Conservation (phyloP, 2,888 invertebrate genomes). For the Ceratothoa steindachneri region DNA sequence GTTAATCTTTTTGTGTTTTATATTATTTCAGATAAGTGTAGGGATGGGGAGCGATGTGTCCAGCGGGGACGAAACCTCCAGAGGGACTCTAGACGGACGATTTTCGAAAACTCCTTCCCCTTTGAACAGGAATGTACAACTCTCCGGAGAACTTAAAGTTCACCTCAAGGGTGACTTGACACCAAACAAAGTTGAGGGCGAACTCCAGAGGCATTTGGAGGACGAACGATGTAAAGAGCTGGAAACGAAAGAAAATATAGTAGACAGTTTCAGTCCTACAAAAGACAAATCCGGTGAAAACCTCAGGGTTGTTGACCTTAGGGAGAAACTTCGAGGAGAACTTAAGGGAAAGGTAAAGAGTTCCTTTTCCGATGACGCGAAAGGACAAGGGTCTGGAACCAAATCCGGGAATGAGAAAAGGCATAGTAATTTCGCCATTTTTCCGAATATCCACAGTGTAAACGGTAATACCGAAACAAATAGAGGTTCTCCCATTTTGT, state of each 20-base stretch:
- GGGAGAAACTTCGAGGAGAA: background rate
- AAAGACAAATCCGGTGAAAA: background rate
- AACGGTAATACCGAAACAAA: background rate
- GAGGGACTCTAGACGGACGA: background rate
- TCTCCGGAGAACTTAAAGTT: background rate
- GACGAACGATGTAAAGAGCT: background rate
- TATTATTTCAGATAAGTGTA: slow-evolving; percentile 7
- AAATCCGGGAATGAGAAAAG: background rate
- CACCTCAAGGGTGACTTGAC: background rate
- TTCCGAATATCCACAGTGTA: background rate
- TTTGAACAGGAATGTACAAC: background rate
- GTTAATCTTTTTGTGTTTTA: no score
- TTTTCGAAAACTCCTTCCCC: background rate
- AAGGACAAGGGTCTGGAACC: background rate
- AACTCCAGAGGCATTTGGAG: background rate
- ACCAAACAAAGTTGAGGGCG: background rate
- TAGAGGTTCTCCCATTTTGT: background rate
- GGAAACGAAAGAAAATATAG: background rate
- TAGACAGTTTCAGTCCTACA: background rate
- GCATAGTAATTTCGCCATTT: background rate
- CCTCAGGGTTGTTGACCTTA: background rate
- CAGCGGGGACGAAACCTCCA: slow-evolving; percentile 19
- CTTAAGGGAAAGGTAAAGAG: background rate
- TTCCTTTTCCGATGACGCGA: background rate
- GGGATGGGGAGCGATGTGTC: slow-evolving; percentile 17